Evolutionary conservation across 2,113 vertebrate genomes (phyloP).

Genomic region (Okapia johnstoni): DNA sequence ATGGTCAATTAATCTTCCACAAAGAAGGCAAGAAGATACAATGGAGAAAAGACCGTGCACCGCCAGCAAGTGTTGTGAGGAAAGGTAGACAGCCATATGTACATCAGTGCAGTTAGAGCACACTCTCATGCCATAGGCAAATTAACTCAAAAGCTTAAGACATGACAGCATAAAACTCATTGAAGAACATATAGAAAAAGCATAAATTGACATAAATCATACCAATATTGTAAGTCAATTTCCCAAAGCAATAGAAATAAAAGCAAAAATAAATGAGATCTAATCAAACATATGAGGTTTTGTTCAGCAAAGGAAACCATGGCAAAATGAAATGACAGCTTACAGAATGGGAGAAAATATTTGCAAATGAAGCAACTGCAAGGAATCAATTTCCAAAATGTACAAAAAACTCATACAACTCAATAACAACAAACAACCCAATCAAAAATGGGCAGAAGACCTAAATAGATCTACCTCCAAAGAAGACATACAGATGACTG

Average conservation of each 20-base stretch:
- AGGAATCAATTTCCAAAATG: neutral
- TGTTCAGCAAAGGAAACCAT: neutral
- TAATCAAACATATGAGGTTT: neutral
- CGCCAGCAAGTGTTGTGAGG: neutral
- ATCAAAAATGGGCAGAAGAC: neutral
- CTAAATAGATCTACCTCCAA: neutral
- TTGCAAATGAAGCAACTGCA: neutral
- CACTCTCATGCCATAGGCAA: accelerated
- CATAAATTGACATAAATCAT: neutral
- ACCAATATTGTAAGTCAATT: neutral
- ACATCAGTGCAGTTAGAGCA: neutral
- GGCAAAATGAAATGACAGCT: neutral
- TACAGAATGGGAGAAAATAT: neutral
- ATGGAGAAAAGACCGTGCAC: neutral
- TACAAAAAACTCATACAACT: neutral
- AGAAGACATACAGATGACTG: neutral
- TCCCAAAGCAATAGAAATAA: neutral
- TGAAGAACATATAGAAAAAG: neutral
- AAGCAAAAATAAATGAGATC: neutral
- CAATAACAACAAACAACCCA: neutral
- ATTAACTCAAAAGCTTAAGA: neutral
- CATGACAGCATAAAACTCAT: neutral
- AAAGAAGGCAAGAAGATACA: neutral
- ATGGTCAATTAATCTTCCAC: neutral
- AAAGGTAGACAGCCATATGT: neutral